Percentiles rank a stretch among this genome's conserved stretches.
Conservation (phyloP, 2,113 vertebrate species). For the Drymodes brunneopygia region DNA sequence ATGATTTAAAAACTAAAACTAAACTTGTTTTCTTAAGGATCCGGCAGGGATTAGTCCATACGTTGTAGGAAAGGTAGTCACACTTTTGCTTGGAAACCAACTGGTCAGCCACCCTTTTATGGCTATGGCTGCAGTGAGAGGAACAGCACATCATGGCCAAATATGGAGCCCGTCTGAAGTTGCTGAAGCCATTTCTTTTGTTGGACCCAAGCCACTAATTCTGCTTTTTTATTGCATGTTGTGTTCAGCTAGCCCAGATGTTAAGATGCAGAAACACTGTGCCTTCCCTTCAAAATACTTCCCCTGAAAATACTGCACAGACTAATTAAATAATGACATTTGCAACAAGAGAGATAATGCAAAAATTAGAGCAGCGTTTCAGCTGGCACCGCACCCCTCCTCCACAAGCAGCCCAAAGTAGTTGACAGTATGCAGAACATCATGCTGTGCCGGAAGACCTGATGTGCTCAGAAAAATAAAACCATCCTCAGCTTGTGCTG, state of each 20-base stretch:
- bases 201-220: conserved; percentile 22
- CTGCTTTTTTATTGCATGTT: conserved; percentile 2
- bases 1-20: background rate
- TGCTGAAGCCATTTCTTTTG: background rate
- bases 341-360: conserved; percentile 47
- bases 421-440: conserved; percentile 46
- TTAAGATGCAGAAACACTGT: conserved; percentile 37
- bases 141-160: conserved; percentile 33
- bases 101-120: conserved; percentile 49
- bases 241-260: conserved; percentile 38
- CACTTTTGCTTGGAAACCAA: conserved; percentile 46
- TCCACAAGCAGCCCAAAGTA: conserved; percentile 46
- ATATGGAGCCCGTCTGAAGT: conserved; percentile 38
- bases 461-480: conserved; percentile 32
- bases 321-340: conserved; percentile 67
- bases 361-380: conserved; percentile 58
- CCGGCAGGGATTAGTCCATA: background rate
- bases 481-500: background rate
- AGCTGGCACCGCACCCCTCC: background rate
- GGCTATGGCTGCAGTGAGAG: background rate
- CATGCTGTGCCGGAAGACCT: conserved; percentile 18
- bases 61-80: conserved; percentile 2
- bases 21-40: background rate
- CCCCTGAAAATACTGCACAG: conserved; percentile 42
- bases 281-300: conserved; percentile 58